Evolutionary conservation across 2,888 invertebrate species (phyloP).

Genomic region (Macrophya alboannulata): DNA sequence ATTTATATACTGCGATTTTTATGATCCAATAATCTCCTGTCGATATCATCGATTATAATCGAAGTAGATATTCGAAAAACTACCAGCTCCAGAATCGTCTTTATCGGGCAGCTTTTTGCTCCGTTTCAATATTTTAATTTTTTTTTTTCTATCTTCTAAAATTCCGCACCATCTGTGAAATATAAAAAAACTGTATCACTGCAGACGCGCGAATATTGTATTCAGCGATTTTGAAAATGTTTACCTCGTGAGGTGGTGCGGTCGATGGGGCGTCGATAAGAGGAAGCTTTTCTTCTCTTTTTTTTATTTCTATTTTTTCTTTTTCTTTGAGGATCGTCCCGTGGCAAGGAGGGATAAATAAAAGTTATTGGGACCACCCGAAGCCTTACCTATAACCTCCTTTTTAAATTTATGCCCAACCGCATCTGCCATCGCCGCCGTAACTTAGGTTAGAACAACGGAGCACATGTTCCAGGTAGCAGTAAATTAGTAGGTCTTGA

Average conservation of each 20-base stretch:
- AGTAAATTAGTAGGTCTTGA: slow-evolving; percentile 74
- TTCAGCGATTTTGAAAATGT: slow-evolving; percentile 3
- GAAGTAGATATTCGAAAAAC: no score
- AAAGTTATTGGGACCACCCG: slow-evolving; percentile 66
- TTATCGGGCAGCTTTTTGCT: no score
- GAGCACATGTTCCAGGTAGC: slow-evolving; percentile 75
- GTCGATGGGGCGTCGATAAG: slow-evolving; percentile 54
- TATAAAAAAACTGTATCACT: background rate
- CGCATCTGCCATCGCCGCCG: slow-evolving; percentile 70
- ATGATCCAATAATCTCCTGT: no score
- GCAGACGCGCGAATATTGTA: background rate
- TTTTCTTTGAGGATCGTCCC: background rate
- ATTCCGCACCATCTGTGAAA: no score
- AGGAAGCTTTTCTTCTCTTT: background rate
- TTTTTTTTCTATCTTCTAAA: no score
- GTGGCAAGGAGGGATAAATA: slow-evolving; percentile 60
- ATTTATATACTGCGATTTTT: no score
- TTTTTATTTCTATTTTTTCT: no score
- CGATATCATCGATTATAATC: no score
- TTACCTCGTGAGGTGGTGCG: slow-evolving; percentile 35
- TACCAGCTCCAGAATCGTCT: no score
- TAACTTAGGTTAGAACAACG: slow-evolving; percentile 75
- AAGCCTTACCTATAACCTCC: slow-evolving; percentile 59
- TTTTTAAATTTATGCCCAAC: slow-evolving; percentile 62
- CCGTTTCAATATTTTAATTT: no score